Base-by-base conservation (phyloP, 2,797 vertebrate species). In the Parotocinclus haroldoi region DNA sequence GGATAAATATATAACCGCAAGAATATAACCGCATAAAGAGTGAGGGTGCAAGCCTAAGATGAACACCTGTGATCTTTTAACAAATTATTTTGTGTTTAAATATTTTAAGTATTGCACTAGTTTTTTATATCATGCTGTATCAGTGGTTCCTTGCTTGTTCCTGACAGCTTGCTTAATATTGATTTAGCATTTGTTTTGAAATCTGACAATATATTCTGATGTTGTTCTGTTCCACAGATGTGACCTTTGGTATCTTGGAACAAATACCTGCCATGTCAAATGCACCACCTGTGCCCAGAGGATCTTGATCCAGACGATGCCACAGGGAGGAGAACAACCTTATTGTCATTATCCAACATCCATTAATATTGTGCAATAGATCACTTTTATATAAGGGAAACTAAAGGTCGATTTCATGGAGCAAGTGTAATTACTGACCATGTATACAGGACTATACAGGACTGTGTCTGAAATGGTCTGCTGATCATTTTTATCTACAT, bases 211-310 rank as follows among this genome's bases (percentile, higher is more conserved):
- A 16, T 50, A 50, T 16, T 9, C 5, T 1, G 38, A 17, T 57
- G 4, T 7, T 36, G 13, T 12, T 36, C 19, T 50, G n/a, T n/a
- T 66, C 45, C 13, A 60, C 14, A 10, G 16, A 9, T 36, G 11
- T 66, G 63, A 44, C 19, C 70, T 72, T 66, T 72, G 70, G 45
- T 14, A 8, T 38, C 48, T 27, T 66, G 58, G 38, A 44, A 50
- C 44, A 8, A 17, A 13, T 48, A 44, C n/a, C 10, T 61, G 38
- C 37, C 37, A 11, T 57, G 45, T 44, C 14, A 50, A 14, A 13
- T 10, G 44, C 14, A 45, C 4, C 10, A 4, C 13, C 36, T 55
- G 17, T 62, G 37, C 69, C 58, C 66, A 38, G 37, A 51, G 13
- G 4, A 71, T 45, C 55, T 19, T 9, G 27, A 0, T 52, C 3